Base-by-base conservation (phyloP, 2,888 invertebrate genomes). In the Caenorhabditis zanzibari region DNA sequence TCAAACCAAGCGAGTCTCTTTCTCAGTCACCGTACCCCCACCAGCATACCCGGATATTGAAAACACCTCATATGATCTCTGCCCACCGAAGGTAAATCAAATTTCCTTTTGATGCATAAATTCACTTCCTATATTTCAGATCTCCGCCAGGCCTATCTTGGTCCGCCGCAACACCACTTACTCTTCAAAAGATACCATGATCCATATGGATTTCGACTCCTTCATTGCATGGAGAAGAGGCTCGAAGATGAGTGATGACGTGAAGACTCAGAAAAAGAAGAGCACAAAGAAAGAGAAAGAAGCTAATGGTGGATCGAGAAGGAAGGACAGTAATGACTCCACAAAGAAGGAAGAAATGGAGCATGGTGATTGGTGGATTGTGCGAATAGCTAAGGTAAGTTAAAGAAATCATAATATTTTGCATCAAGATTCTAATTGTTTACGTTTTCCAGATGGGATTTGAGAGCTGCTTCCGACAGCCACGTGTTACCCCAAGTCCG, bases 211-310 rank as follows among this genome's bases (percentile, higher is more conserved):
- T 71, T 90, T 87, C 56, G 86, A 87, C 24, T 84, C 86, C 19
- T 90, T 90, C 69, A 82, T 74, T 47, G 90, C 90, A 5, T 90
- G 90, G 88, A 74, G 88, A 26, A 61, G 88, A 44, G 90, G 90
- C 1, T 85, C 85, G 9, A 76, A 76, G 71, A 81, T 87, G 71
- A 85, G 84, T 24, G 77, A 81, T 52, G 85, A 87, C 64, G 85
- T 85, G 56, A 63, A 74, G 19, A 69, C 58, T 38, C 7, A 19
- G n/a, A 49, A 47, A 22, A 72, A 68, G 56, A 68, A 73, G 56
- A 77, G 47, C 22, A 58, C 16, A 32, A 69, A 66, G n/a, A 77
- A 77, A 19, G 64, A 79, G 16, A 79, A 58, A 22, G 72, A 72
- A 12, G 49, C 71, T 6, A 54, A 56, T 28, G 38, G 26, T 24